These are phyloP conservation scores for Drosophila jambulina DNA, from an alignment of 1,140 invertebrate genomes.

Conservation along the genomic window DNA sequence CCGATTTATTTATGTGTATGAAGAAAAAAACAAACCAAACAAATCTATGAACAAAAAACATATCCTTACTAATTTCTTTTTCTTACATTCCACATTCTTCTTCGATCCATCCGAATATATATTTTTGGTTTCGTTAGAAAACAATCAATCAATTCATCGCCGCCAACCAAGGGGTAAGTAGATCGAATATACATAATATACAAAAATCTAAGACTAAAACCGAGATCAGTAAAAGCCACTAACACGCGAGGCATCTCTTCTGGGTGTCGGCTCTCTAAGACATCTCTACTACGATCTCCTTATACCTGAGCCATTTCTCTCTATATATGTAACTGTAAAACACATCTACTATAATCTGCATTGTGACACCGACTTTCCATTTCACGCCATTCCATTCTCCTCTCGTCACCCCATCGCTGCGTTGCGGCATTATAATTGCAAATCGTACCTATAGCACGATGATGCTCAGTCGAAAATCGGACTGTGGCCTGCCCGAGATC, in stretches of 20 bases:
- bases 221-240: conserved; percentile 26
- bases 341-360: conserved; percentile 39
- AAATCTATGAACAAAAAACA: conserved; percentile 21
- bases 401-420: conserved; percentile 31
- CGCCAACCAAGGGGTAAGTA: conserved; percentile 76
- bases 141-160: conserved; percentile 82
- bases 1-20: conserved; percentile 16
- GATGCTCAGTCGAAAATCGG: conserved; percentile 88
- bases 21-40: conserved; percentile 5
- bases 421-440: conserved; percentile 17
- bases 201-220: conserved; percentile 21
- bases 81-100: conserved; percentile 75
- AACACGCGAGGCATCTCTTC: conserved; percentile 18
- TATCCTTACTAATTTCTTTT: conserved; percentile 80
- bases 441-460: conserved; percentile 55
- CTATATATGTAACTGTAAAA: conserved; percentile 38
- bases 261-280: conserved; percentile 24
- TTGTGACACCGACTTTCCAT: conserved; percentile 45
- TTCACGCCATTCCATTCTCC: conserved; percentile 41
- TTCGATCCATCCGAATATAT: conserved; percentile 69
- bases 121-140: conserved; percentile 78
- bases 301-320: conserved; percentile 41
- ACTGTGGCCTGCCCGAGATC: conserved; percentile 89
- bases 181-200: conserved; percentile 38
- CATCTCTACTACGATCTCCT: conserved; percentile 21